Percentiles rank a stretch among this genome's conserved stretches.
phyloP scores from a whole-genome alignment of 1,140 invertebrate genomes.

The Aphelenchoides besseyi region DNA sequence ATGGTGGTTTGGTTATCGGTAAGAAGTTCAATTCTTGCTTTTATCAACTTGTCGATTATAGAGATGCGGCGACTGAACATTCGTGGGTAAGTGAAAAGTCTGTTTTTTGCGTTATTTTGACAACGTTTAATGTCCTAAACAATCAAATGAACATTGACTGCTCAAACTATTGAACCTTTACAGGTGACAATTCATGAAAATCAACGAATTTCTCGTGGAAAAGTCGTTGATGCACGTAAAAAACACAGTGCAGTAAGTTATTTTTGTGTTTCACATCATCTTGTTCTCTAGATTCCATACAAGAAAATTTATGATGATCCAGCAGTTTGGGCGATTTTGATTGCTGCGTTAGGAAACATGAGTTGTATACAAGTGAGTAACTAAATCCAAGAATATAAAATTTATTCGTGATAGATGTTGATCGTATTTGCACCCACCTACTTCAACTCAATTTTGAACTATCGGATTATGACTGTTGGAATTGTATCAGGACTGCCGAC shows the following conservation, averaged over 20 bases:
- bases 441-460: constrained; percentile 9
- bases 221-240: constrained; percentile 33
- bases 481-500: constrained; percentile 49
- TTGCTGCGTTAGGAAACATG: constrained; percentile 55
- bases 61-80: constrained; percentile 36
- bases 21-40: too few species aligned
- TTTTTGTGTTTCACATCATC: background rate
- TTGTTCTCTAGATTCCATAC: constrained; percentile 48
- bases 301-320: constrained; percentile 29
- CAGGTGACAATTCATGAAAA: constrained; percentile 33
- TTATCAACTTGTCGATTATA: background rate
- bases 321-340: constrained; percentile 53
- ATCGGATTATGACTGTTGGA: constrained; percentile 35
- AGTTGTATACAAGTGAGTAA: constrained; percentile 21
- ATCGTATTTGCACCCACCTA: constrained; percentile 27
- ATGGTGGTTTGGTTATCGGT: constrained; percentile 44
- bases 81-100: too few species aligned
- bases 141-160: too few species aligned
- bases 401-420: constrained; percentile 47
- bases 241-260: constrained; percentile 30
- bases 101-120: too few species aligned
- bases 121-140: too few species aligned
- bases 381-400: constrained; percentile 13
- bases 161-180: too few species aligned
- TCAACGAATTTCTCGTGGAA: constrained; percentile 34